Evolutionary conservation across 2,888 invertebrate genomes (phyloP).

Genomic region (Venusia cambrica): DNA sequence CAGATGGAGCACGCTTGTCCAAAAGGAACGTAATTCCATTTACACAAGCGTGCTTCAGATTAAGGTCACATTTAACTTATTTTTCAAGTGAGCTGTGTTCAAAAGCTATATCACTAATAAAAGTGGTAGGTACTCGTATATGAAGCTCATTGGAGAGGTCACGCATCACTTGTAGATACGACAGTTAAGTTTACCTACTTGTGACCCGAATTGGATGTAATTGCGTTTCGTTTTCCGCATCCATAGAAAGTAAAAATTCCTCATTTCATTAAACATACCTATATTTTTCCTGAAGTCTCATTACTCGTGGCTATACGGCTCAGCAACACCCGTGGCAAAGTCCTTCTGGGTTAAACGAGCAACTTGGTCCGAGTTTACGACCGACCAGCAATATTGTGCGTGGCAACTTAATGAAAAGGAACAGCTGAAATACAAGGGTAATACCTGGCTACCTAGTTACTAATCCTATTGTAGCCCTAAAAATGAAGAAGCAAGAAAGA

Average conservation of each 20-base stretch:
- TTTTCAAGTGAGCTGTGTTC: too few relatives aligned
- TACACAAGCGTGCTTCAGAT: too few relatives aligned
- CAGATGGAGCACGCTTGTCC: too few relatives aligned
- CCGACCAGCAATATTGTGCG: constrained; percentile 69
- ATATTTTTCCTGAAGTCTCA: constrained; percentile 63
- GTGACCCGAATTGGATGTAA: constrained; percentile 24
- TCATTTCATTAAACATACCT: constrained; percentile 59
- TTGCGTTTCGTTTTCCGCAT: constrained; percentile 30
- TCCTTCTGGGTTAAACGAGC: constrained; percentile 44
- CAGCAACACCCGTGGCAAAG: constrained; percentile 38
- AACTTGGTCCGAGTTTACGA: constrained; percentile 65
- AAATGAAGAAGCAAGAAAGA: too few relatives aligned
- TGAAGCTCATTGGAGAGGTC: too few relatives aligned
- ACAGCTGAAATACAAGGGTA: constrained; percentile 45
- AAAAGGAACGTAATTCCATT: too few relatives aligned
- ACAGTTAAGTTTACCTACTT: too few relatives aligned
- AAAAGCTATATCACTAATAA: too few relatives aligned
- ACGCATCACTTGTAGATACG: too few relatives aligned
- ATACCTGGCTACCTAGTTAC: constrained; percentile 38
- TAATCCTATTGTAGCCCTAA: too few relatives aligned
- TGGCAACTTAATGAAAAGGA: constrained; percentile 73
- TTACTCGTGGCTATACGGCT: constrained; percentile 45
- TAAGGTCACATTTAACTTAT: too few relatives aligned
- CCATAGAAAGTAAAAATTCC: constrained; percentile 39
- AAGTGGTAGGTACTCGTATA: constrained; percentile 16